Percentiles rank a stretch among this genome's conserved stretches.
Conservation (phyloP, 1,140 invertebrate genomes). For the Aporrectodea caliginosa region DNA sequence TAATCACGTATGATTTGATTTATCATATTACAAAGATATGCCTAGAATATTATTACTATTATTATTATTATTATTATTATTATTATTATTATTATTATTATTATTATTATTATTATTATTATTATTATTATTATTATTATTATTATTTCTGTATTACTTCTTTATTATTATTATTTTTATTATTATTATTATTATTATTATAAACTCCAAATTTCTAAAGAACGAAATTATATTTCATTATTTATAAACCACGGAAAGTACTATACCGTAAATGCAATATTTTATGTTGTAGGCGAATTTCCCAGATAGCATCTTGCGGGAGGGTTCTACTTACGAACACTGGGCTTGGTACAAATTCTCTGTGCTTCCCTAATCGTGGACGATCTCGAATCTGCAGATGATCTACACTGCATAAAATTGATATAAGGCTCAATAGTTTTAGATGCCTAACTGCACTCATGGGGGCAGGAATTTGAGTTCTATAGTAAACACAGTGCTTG, state of each 20-base stretch:
- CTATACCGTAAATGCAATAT: not conserved
- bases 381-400: too few relatives aligned
- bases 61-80: not conserved
- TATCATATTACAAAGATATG: not conserved
- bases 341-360: not conserved
- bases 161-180: too few relatives aligned
- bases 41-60: not conserved
- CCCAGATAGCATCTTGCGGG: not conserved
- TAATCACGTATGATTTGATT: not conserved
- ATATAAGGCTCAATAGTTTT: too few relatives aligned
- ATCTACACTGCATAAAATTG: too few relatives aligned
- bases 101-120: not conserved
- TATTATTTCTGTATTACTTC: not conserved
- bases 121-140: not conserved
- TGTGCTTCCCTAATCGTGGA: too few relatives aligned
- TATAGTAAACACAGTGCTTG: too few relatives aligned
- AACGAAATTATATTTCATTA: too few relatives aligned
- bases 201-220: too few relatives aligned
- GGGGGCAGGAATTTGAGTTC: too few relatives aligned
- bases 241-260: too few relatives aligned
- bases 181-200: too few relatives aligned
- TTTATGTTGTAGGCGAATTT: not conserved
- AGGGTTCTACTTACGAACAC: not conserved
- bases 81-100: not conserved
- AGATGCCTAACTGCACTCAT: too few relatives aligned